These are phyloP conservation scores for Lampris incognitus DNA, from an alignment of 2,113 vertebrate genomes.

Conservation along the genomic window DNA sequence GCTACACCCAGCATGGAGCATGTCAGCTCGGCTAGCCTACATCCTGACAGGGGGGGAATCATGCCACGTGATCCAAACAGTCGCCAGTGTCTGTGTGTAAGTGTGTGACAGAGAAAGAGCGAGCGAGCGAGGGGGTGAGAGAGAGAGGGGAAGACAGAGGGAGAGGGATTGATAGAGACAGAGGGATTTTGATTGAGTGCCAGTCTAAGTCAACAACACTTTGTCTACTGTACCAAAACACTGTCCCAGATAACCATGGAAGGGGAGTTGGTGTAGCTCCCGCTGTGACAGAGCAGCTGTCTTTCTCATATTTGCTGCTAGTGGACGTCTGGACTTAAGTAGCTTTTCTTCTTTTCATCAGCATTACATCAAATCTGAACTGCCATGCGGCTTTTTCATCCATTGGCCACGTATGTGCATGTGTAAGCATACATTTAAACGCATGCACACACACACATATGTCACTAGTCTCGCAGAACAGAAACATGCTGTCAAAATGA, in stretches of 20 bases:
- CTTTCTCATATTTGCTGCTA: not conserved
- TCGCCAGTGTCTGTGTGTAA: constrained; percentile 20
- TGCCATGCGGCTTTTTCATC: not conserved
- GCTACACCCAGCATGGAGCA: constrained; percentile 67
- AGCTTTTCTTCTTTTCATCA: not conserved
- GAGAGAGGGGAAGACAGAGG: not conserved
- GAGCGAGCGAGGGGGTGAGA: not conserved
- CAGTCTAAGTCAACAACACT: constrained; percentile 23
- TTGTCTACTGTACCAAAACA: constrained; percentile 28
- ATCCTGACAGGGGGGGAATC: constrained; percentile 45
- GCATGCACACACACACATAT: not conserved
- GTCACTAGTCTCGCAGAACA: not conserved
- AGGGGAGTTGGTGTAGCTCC: not conserved
- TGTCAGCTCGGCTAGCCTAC: constrained; percentile 54
- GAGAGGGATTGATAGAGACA: not conserved
- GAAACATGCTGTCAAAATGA: constrained; percentile 1
- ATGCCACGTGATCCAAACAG: constrained; percentile 38
- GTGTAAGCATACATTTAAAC: constrained; percentile 20
- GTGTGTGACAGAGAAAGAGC: not conserved
- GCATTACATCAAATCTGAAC: constrained; percentile 16
- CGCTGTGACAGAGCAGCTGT: not conserved
- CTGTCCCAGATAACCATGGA: not conserved
- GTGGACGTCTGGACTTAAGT: constrained; percentile 5
- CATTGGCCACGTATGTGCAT: not conserved
- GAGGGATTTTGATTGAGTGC: constrained; percentile 23